A percentile compares a stretch with the other conserved stretches of the same genome.
phyloP scores from a whole-genome alignment of 2,113 vertebrate genomes.

The cattle (Bos taurus) region ARS-UCD2.0 NC_037328.1:88368001-88368500 shows the following conservation, averaged over 20 bases:
- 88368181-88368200: not conserved
- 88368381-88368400: not conserved
- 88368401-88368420: not conserved
- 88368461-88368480: not conserved
- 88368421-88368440: not conserved
- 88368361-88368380: not conserved
- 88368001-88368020: fast-evolving
- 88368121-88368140: not conserved
- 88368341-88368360: fast-evolving
- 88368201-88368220: fast-evolving
- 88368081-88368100: not conserved
- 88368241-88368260: not conserved
- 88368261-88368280: not conserved
- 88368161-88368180: not conserved
- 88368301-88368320: not conserved
- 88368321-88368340: not conserved
- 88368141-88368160: not conserved
- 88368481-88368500: fast-evolving
- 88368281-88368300: not conserved
- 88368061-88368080: not conserved
- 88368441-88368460: not conserved
- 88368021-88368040: not conserved
- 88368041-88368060: not conserved
- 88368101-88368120: not conserved
- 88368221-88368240: not conserved